These are phyloP conservation scores for Poeciliopsis infans DNA, from an alignment of 2,797 vertebrate genomes.

Conservation along the genomic window DNA sequence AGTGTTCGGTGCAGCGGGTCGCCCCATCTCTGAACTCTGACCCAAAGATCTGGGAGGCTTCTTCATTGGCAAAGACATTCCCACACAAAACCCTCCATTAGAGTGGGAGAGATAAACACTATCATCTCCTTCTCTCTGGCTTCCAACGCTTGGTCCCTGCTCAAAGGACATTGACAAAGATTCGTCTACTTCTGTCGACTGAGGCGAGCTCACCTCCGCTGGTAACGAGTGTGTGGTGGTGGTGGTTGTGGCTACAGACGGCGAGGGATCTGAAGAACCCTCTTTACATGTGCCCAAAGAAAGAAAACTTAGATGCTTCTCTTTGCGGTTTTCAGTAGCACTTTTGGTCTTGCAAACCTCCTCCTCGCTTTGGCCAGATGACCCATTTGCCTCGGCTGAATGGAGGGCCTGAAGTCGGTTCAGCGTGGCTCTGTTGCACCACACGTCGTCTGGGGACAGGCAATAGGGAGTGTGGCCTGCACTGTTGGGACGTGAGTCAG, in stretches of 20 bases:
- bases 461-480: slow-evolving; percentile 86
- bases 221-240: slow-evolving; percentile 89
- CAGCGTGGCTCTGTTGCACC: slow-evolving; percentile 75
- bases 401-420: slow-evolving; percentile 73
- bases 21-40: slow-evolving; percentile 71
- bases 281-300: slow-evolving; percentile 90
- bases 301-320: slow-evolving; percentile 85
- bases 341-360: slow-evolving; percentile 54
- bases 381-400: slow-evolving; percentile 46
- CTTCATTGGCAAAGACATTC: slow-evolving; percentile 84
- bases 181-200: slow-evolving; percentile 97
- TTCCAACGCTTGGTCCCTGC: slow-evolving; percentile 86
- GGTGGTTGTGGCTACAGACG: slow-evolving; percentile 79
- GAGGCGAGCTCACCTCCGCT: slow-evolving; percentile 93
- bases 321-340: slow-evolving; percentile 77
- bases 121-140: slow-evolving; percentile 83
- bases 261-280: slow-evolving; percentile 84
- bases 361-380: slow-evolving; percentile 64
- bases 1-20: slow-evolving; percentile 61
- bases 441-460: slow-evolving; percentile 81
- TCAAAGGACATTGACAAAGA: slow-evolving; percentile 95
- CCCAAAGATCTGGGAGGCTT: slow-evolving; percentile 77
- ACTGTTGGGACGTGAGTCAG: slow-evolving; percentile 81
- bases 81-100: slow-evolving; percentile 70
- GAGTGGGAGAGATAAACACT: slow-evolving; percentile 64